Evolutionary conservation across 2,797 vertebrate genomes (phyloP), one percentile per base, ranked within the genome.

Genomic region (Borostomias antarcticus): DNA sequence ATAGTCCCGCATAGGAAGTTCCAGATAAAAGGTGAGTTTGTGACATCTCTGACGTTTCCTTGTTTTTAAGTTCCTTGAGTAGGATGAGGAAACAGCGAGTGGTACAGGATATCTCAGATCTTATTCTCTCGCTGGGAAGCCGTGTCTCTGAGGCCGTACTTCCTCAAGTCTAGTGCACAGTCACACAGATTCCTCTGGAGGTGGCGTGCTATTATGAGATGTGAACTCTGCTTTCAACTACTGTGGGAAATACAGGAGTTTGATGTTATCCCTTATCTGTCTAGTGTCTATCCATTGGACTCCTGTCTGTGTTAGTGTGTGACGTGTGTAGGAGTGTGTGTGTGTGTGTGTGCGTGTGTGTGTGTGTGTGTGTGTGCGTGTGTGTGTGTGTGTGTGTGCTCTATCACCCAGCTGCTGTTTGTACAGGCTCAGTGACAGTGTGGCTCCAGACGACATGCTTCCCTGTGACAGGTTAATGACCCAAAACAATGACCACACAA

Each of bases 391-490:
- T 33, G 29, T 62, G 47, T 33, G 29, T 23, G 13, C 26, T 48
- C 45, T 48, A 32, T 17, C 8, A 19, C 58, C 23, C 58, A 26
- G 58, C 35, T 59, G 45, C 28, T 85, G 81, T 85, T 85, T 82
- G 74, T 76, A 76, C 75, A 80, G 79, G 72, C 58, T 32, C 69
- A 72, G 35, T 79, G 64, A 67, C 75, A 71, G 75, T 76, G 81
- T 79, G 77, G 60, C 61, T 76, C 61, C 54, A 51, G 69, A 77
- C 73, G 72, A 54, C 26, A 69, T 73, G 56, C 67, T 70, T 51
- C 63, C 57, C 58, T 58, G 52, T 56, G 50, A 43, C 4, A 51
- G 70, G 62, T 60, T 58, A 66, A 67, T 58, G 52, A 63, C 73
- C 52, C 67, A n/a, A 58, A 64, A 62, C 64, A 62, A 60, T 45